Percentiles rank a stretch among this genome's conserved stretches.
Evolutionary conservation across 2,888 invertebrate species (phyloP).

Genomic region (Drosophila borborema): DNA sequence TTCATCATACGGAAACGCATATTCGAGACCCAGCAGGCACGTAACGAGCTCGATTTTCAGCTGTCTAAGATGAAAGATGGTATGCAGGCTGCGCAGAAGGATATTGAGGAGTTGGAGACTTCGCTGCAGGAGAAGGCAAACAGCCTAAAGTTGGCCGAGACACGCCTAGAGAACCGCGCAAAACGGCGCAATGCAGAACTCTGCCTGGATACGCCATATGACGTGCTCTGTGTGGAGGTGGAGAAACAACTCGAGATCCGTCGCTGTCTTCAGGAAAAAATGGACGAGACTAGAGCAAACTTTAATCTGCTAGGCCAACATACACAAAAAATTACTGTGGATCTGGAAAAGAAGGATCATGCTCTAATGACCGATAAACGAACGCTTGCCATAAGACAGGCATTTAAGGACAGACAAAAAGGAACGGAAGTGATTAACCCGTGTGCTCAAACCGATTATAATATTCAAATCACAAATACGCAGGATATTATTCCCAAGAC

Average conservation of each 20-base stretch:
- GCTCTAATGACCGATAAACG: slow-evolving; percentile 91
- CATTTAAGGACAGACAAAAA: not conserved
- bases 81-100: slow-evolving; percentile 91
- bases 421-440: slow-evolving; percentile 17
- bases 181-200: slow-evolving; percentile 92
- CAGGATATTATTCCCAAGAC: slow-evolving; percentile 7
- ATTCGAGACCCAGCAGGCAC: slow-evolving; percentile 93
- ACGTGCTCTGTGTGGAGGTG: slow-evolving; percentile 90
- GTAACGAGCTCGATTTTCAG: slow-evolving; percentile 96
- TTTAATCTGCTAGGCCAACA: slow-evolving; percentile 90
- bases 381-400: slow-evolving; percentile 85
- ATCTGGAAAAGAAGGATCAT: slow-evolving; percentile 91
- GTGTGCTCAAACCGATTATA: slow-evolving; percentile 33
- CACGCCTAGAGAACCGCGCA: slow-evolving; percentile 93
- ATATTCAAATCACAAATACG: slow-evolving; percentile 17
- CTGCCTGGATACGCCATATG: slow-evolving; percentile 90
- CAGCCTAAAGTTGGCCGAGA: slow-evolving; percentile 93
- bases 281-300: slow-evolving; percentile 90
- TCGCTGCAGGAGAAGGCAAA: slow-evolving; percentile 91
- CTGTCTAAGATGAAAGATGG: slow-evolving; percentile 90
- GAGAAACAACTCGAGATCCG: slow-evolving; percentile 89
- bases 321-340: slow-evolving; percentile 88
- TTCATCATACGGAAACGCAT: slow-evolving; percentile 94
- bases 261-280: slow-evolving; percentile 88
- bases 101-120: slow-evolving; percentile 91